Conservation (phyloP, 2,888 invertebrate species). For the Heliothis peltigera region DNA sequence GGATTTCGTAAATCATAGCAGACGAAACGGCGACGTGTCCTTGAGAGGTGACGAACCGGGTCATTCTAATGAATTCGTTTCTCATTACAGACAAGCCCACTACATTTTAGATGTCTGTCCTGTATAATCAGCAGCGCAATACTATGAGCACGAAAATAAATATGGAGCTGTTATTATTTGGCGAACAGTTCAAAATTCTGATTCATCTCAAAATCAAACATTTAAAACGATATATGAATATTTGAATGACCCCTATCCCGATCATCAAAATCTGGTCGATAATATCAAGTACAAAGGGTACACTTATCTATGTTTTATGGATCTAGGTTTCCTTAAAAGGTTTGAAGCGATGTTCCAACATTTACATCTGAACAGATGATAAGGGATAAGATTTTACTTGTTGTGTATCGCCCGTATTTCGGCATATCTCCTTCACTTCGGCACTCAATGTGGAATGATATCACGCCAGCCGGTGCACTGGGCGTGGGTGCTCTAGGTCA, state of each 20-base stretch:
- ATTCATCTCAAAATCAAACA: neutral
- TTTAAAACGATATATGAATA: too few species aligned
- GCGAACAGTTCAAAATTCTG: neutral
- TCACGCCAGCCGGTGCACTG: conserved; percentile 30
- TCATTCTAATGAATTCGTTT: conserved; percentile 16
- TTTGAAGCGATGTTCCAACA: too few species aligned
- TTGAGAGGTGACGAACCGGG: conserved; percentile 3
- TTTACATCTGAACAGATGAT: too few species aligned
- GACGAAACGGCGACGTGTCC: conserved; percentile 3
- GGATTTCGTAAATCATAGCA: neutral
- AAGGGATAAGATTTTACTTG: too few species aligned
- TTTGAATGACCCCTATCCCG: too few species aligned
- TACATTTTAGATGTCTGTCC: conserved; percentile 26
- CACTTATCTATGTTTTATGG: too few species aligned
- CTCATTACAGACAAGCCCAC: conserved; percentile 34
- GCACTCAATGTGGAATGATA: conserved; percentile 32
- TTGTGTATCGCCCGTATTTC: neutral
- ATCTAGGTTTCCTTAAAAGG: too few species aligned
- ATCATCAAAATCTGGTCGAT: too few species aligned
- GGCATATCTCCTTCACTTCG: conserved; percentile 8
- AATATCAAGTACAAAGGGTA: too few species aligned
- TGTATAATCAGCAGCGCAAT: conserved; percentile 6
- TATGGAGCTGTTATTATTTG: neutral
- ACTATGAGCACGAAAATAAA: conserved; percentile 13
- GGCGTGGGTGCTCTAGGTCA: conserved; percentile 48